phyloP scores from a whole-genome alignment of 2,888 invertebrate species.

The Germaria angustata region DNA sequence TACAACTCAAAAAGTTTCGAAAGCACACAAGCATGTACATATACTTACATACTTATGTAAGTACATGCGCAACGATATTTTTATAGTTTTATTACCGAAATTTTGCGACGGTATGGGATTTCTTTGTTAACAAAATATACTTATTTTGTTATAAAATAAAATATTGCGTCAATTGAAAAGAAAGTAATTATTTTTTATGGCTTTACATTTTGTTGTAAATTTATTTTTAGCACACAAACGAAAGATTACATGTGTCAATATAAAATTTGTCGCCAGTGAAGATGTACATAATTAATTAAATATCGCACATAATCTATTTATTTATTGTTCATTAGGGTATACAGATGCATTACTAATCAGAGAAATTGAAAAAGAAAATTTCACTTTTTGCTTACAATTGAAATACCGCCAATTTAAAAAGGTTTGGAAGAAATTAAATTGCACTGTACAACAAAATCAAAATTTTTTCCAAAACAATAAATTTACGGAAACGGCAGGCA shows the following conservation, averaged over 20 bases:
- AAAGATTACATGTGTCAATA: conserved; percentile 20
- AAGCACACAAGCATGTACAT: too few relatives aligned
- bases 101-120: neutral
- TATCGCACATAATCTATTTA: too few relatives aligned
- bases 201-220: conserved; percentile 8
- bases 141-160: conserved; percentile 5
- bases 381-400: neutral
- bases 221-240: conserved; percentile 21
- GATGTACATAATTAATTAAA: neutral
- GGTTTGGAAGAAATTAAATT: neutral
- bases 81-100: neutral
- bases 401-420: neutral
- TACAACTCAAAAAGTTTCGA: neutral
- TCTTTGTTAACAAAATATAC: conserved; percentile 3
- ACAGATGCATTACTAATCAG: neutral
- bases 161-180: too few relatives aligned
- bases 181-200: conserved; percentile 32
- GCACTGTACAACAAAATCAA: too few relatives aligned
- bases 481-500: too few relatives aligned
- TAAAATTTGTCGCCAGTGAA: conserved; percentile 5
- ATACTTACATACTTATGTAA: too few relatives aligned
- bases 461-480: too few relatives aligned
- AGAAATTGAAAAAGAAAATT: conserved; percentile 12
- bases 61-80: neutral
- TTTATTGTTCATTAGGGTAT: neutral